phyloP scores from a whole-genome alignment of 2,888 invertebrate genomes.

The Mythimna impura region DNA sequence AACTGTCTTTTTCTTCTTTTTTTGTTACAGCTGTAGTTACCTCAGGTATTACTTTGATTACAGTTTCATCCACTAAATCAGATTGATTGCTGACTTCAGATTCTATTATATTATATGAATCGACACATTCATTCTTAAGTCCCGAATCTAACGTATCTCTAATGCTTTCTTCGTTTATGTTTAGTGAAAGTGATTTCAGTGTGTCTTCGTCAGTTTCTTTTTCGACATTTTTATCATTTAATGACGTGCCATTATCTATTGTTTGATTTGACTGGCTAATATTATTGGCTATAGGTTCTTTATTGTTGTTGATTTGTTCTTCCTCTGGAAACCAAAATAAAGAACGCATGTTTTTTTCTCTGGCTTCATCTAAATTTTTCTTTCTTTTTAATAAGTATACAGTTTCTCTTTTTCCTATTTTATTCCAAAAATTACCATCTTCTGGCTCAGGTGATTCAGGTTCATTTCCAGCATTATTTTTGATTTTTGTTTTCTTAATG shows the following conservation, averaged over 20 bases:
- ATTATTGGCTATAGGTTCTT: constrained; percentile 14
- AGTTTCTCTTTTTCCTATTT: constrained; percentile 92
- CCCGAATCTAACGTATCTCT: constrained; percentile 2
- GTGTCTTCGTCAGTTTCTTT: not conserved
- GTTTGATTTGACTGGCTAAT: constrained; percentile 7
- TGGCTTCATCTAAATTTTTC: constrained; percentile 85
- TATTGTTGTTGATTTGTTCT: constrained; percentile 52
- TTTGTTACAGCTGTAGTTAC: not conserved
- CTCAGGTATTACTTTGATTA: constrained; percentile 11
- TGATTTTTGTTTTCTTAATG: constrained; percentile 69
- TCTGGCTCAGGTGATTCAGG: constrained; percentile 82
- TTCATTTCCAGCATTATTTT: constrained; percentile 65
- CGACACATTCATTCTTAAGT: not conserved
- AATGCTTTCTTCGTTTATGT: not conserved
- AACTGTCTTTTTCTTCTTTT: constrained; percentile 17
- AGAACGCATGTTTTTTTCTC: constrained; percentile 79
- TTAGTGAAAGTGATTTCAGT: not conserved
- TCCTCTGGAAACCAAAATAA: constrained; percentile 84
- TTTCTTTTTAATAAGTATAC: constrained; percentile 91
- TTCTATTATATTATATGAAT: not conserved
- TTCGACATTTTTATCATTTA: constrained; percentile 3
- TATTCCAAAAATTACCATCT: constrained; percentile 92
- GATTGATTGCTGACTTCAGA: not conserved
- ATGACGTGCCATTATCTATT: not conserved
- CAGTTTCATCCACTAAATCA: not conserved